Evolutionary conservation across 30 jellyfish, hydroid and myxozoan species (phyloP).

Genomic region (Catostylus mosaicus): DNA sequence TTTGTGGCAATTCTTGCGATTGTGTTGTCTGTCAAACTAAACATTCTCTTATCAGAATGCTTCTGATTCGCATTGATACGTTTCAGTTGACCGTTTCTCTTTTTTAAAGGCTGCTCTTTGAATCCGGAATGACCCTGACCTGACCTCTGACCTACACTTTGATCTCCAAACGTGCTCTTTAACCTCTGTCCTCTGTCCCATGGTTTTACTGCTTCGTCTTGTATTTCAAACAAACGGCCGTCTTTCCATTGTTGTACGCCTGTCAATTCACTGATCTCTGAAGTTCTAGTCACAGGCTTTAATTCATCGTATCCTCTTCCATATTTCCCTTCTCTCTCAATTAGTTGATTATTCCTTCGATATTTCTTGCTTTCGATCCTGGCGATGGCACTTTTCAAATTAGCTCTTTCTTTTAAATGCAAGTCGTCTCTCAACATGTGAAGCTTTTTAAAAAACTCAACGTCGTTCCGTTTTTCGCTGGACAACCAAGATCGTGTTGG

Average conservation of each 20-base stretch:
- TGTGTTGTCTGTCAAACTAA: background rate
- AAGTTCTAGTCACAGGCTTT: background rate
- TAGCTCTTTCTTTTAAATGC: conserved; percentile 6
- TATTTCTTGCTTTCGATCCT: conserved; percentile 20
- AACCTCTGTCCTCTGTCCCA: background rate
- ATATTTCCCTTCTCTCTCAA: background rate
- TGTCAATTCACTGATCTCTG: background rate
- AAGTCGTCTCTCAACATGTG: conserved; percentile 28
- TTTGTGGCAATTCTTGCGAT: conserved; percentile 34
- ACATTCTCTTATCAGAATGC: background rate
- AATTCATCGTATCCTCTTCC: background rate
- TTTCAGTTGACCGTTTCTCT: background rate
- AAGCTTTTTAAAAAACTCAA: conserved; percentile 22
- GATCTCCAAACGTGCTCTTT: background rate
- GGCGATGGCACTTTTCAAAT: conserved; percentile 28
- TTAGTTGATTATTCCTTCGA: background rate
- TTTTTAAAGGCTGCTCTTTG: background rate
- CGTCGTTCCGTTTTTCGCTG: conserved; percentile 11
- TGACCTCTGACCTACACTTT: background rate
- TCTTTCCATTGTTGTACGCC: background rate
- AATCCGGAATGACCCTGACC: background rate
- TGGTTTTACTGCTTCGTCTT: background rate
- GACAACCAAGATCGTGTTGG: conserved; percentile 29
- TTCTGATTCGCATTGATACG: background rate
- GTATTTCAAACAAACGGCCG: background rate